Evolutionary conservation across 2,797 vertebrate genomes (phyloP).

Genomic region (Tenualosa thibaudeaui): DNA sequence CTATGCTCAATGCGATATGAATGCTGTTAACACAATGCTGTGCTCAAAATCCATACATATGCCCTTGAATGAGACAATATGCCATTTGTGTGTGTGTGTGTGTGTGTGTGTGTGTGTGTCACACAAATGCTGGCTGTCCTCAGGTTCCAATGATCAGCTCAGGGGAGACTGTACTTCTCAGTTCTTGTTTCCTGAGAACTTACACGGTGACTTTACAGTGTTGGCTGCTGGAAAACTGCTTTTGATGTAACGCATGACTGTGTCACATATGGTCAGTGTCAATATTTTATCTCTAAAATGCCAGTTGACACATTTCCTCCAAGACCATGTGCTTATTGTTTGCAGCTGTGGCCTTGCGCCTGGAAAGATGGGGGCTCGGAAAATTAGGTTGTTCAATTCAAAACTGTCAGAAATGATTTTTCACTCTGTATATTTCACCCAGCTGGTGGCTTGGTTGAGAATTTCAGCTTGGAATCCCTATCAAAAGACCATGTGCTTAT

Average conservation of each 20-base stretch:
- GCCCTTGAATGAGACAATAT: background rate
- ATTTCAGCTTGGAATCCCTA: conserved; percentile 6
- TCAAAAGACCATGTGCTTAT: conserved; percentile 12
- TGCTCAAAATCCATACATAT: too few species aligned
- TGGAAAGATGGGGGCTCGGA: background rate
- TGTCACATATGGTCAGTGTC: conserved; percentile 23
- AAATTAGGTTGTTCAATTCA: conserved; percentile 18
- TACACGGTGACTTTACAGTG: conserved; percentile 15
- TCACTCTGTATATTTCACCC: background rate
- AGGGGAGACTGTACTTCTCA: background rate
- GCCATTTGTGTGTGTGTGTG: background rate
- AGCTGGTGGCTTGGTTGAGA: background rate
- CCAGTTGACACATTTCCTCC: conserved; percentile 22
- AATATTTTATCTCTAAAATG: conserved; percentile 16
- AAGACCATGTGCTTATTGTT: conserved; percentile 22
- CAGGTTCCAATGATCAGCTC: background rate
- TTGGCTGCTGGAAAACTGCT: background rate
- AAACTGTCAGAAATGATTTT: conserved; percentile 21
- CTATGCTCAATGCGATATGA: background rate
- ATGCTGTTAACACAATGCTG: too few species aligned
- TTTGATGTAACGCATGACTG: conserved; percentile 3
- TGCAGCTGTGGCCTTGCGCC: background rate
- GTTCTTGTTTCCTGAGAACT: conserved; percentile 4
- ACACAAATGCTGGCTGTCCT: background rate
- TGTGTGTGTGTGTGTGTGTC: background rate